Percentiles rank a stretch among this genome's conserved stretches.
These are phyloP conservation scores for Melipona bicolor DNA, from an alignment of 2,888 invertebrate species.

Conservation along the genomic window DNA sequence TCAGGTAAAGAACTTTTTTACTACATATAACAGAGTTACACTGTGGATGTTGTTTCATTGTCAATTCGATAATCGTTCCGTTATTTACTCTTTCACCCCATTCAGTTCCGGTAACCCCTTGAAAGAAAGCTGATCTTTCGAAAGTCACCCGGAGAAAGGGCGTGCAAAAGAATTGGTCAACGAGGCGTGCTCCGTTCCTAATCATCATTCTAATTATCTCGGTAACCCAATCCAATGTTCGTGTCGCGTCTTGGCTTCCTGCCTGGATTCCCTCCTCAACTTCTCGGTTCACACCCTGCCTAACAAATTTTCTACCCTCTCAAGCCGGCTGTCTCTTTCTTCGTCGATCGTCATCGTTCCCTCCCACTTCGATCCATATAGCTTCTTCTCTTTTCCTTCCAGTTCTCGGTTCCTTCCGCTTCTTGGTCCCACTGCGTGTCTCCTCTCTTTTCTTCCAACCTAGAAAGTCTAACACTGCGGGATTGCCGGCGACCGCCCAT, in stretches of 20 bases:
- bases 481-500: constrained; percentile 81
- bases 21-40: not conserved
- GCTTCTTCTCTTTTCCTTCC: constrained; percentile 16
- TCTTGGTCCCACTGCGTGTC: constrained; percentile 16
- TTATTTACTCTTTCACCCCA: constrained; percentile 12
- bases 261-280: constrained; percentile 60
- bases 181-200: constrained; percentile 78
- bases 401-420: constrained; percentile 24
- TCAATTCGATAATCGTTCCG: constrained; percentile 5
- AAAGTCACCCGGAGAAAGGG: constrained; percentile 10
- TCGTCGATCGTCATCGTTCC: constrained; percentile 34
- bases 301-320: constrained; percentile 53
- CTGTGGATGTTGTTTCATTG: not conserved
- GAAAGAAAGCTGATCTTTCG: constrained; percentile 54
- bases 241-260: constrained; percentile 73
- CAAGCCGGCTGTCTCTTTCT: constrained; percentile 5
- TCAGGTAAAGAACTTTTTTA: not conserved
- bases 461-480: constrained; percentile 70
- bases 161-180: constrained; percentile 77
- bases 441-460: constrained; percentile 48
- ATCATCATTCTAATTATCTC: constrained; percentile 82
- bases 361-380: constrained; percentile 2
- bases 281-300: constrained; percentile 54
- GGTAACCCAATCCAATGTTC: constrained; percentile 80
- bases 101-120: constrained; percentile 9